Evolutionary conservation across 2,888 invertebrate species (phyloP).

Genomic region (Cryptus viduatorius): DNA sequence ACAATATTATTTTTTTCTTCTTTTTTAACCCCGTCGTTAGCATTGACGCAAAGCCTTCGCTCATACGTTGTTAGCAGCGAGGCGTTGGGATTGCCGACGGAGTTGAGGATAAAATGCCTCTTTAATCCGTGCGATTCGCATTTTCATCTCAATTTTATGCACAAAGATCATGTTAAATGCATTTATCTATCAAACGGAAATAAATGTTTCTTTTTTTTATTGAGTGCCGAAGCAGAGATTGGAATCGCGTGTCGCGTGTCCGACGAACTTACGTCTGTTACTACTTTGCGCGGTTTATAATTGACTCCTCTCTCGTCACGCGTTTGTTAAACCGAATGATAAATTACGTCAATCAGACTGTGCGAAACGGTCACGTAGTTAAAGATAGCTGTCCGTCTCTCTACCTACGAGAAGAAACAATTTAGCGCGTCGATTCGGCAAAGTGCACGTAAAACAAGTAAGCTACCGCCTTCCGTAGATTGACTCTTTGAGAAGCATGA

Average conservation of each 20-base stretch:
- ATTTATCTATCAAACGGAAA: background rate
- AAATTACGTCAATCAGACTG: slow-evolving; percentile 35
- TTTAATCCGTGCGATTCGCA: background rate
- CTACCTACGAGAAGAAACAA: slow-evolving; percentile 8
- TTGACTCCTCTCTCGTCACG: slow-evolving; percentile 1
- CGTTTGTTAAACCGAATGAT: background rate
- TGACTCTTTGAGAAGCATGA: slow-evolving; percentile 6
- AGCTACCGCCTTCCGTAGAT: background rate
- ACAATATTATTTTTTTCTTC: background rate
- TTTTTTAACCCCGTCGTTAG: background rate
- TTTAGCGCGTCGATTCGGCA: background rate
- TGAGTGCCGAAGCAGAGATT: too few species aligned
- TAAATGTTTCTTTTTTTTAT: background rate
- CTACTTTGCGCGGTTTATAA: background rate
- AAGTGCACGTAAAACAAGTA: background rate
- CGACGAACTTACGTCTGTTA: slow-evolving; percentile 15
- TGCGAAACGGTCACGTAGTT: slow-evolving; percentile 30
- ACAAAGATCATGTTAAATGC: too few species aligned
- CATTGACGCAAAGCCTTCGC: background rate
- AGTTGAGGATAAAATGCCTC: too few species aligned
- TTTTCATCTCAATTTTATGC: background rate
- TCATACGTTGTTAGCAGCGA: too few species aligned
- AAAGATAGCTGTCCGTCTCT: slow-evolving; percentile 1
- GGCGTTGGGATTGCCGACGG: too few species aligned
- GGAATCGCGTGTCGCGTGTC: background rate